These are phyloP conservation scores for Urocolius indicus DNA, from an alignment of 2,113 vertebrate species.

Conservation along the genomic window DNA sequence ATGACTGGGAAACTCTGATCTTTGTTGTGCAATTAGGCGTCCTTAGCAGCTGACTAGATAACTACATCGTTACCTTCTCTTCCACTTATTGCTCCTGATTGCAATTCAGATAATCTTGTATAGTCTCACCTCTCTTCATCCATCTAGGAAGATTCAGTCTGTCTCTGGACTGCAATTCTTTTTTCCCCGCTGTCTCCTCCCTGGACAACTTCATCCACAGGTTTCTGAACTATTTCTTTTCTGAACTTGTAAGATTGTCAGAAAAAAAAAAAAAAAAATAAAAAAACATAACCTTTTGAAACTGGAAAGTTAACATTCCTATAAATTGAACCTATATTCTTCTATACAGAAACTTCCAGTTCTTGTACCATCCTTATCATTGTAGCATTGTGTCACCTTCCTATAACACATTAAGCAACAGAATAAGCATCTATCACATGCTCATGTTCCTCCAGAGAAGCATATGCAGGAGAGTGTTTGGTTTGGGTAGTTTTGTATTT, in stretches of 20 bases:
- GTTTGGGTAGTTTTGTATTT: background rate
- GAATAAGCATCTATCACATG: background rate
- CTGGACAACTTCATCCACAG: background rate
- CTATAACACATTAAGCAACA: background rate
- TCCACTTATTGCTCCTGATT: background rate
- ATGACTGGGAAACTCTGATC: background rate
- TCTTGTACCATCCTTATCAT: background rate
- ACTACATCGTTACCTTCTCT: background rate
- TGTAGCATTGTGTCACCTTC: background rate
- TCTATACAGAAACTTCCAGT: background rate
- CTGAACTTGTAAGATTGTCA: background rate
- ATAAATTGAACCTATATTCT: background rate
- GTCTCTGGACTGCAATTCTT: background rate
- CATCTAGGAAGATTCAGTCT: background rate
- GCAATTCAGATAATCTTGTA: background rate
- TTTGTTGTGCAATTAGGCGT: background rate
- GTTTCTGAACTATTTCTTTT: background rate
- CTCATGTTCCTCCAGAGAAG: background rate
- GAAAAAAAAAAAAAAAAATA: too few species aligned
- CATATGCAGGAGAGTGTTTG: background rate
- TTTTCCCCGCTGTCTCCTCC: background rate
- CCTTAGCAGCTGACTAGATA: background rate
- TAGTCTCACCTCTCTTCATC: background rate
- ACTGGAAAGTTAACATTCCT: background rate
- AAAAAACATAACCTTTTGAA: accelerated